Percentiles rank a stretch among this genome's conserved stretches.
Conservation (phyloP, 2,113 vertebrate genomes). For the Xiphorhynchus elegans region DNA sequence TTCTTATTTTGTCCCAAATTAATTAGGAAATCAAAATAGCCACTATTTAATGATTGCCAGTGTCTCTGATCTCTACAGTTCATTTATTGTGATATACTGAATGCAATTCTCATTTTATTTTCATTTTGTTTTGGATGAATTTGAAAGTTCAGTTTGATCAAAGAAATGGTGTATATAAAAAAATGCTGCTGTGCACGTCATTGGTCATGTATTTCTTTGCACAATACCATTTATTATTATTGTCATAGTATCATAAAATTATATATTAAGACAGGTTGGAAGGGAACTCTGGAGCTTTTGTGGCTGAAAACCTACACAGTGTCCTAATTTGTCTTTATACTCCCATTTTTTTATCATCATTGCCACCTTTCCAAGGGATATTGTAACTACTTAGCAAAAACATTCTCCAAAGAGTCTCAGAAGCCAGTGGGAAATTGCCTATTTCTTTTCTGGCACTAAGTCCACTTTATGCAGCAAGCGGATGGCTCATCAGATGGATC, state of each 20-base stretch:
- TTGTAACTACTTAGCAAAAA: neutral
- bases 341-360: neutral
- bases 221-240: neutral
- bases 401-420: neutral
- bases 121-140: neutral
- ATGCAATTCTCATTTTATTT: neutral
- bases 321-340: neutral
- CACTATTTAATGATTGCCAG: neutral
- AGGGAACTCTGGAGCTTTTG: neutral
- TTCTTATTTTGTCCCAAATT: neutral
- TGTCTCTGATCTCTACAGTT: neutral
- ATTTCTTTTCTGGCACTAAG: conserved; percentile 8
- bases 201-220: neutral
- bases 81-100: neutral
- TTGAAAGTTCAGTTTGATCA: neutral
- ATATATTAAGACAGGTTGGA: neutral
- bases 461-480: neutral
- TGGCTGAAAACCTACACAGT: neutral
- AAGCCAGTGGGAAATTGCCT: neutral
- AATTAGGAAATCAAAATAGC: neutral
- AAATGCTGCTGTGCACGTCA: neutral
- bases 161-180: neutral
- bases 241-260: neutral
- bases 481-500: conserved; percentile 15
- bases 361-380: neutral